Conservation (phyloP, 2,113 vertebrate genomes). For the Saguinus midas region DNA sequence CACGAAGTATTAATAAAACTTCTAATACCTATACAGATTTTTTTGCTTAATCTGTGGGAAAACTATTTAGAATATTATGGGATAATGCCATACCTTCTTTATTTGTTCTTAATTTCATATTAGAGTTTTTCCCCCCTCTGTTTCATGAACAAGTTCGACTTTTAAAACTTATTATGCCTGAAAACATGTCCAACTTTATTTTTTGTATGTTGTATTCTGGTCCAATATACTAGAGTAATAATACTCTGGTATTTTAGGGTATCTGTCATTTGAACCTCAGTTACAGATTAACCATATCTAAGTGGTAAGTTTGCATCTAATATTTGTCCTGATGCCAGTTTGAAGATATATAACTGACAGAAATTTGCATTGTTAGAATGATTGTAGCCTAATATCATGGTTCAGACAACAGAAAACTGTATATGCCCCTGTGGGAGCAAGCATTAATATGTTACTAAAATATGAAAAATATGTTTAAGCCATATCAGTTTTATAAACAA, state of each 20-base stretch:
- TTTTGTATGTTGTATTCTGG: not conserved
- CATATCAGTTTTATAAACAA: not conserved
- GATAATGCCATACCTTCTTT: not conserved
- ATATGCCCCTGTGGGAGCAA: not conserved
- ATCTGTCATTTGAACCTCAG: not conserved
- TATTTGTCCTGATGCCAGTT: not conserved
- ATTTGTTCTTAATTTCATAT: not conserved
- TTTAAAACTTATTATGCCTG: not conserved
- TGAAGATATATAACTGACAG: not conserved
- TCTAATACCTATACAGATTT: not conserved
- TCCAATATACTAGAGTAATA: not conserved
- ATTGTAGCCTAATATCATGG: not conserved
- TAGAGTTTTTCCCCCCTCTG: not conserved
- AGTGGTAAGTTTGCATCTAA: not conserved
- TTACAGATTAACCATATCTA: not conserved
- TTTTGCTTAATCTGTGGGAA: not conserved
- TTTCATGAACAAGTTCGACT: not conserved
- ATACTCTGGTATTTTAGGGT: not conserved
- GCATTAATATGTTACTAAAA: not conserved
- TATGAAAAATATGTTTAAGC: not conserved
- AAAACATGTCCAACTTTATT: not conserved
- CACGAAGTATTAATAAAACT: slow-evolving; percentile 1
- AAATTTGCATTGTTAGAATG: not conserved
- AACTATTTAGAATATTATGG: not conserved
- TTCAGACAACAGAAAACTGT: not conserved